Percentiles rank a stretch among this genome's conserved stretches.
Conservation (phyloP, 2,797 vertebrate genomes). For the Cossypha polioptera region DNA sequence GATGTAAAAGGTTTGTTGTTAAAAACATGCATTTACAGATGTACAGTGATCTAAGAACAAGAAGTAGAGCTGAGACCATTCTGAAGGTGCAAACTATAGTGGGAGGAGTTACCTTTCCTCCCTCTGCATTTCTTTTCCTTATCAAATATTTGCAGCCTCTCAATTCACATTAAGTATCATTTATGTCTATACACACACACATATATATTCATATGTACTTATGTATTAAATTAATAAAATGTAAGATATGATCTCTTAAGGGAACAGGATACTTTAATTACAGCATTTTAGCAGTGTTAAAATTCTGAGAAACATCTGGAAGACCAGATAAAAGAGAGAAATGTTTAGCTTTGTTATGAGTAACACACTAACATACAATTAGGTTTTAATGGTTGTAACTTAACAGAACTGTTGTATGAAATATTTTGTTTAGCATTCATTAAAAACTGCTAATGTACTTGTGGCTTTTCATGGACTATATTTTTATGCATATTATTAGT, state of each 20-base stretch:
- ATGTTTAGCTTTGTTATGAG: constrained; percentile 78
- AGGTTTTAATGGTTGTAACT: constrained; percentile 77
- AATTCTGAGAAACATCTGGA: constrained; percentile 77
- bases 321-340: constrained; percentile 72
- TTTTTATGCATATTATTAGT: constrained; percentile 76
- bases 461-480: constrained; percentile 72
- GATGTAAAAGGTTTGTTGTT: constrained; percentile 56
- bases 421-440: constrained; percentile 81
- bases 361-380: constrained; percentile 76
- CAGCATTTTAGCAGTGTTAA: constrained; percentile 56
- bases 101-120: constrained; percentile 61
- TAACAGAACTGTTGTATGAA: constrained; percentile 80
- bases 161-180: constrained; percentile 44
- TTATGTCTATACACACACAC: neutral
- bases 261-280: constrained; percentile 61
- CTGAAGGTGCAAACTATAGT: constrained; percentile 64
- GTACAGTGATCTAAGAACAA: constrained; percentile 36
- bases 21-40: constrained; percentile 61
- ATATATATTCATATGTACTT: neutral
- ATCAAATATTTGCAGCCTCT: constrained; percentile 46
- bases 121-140: constrained; percentile 62
- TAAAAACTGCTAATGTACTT: constrained; percentile 81
- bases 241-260: constrained; percentile 46
- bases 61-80: neutral
- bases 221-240: constrained; percentile 53